A percentile compares a stretch with the other conserved stretches of the same genome.
Evolutionary conservation across 2,797 vertebrate genomes (phyloP).

Genomic region (Champsocephalus gunnari): DNA sequence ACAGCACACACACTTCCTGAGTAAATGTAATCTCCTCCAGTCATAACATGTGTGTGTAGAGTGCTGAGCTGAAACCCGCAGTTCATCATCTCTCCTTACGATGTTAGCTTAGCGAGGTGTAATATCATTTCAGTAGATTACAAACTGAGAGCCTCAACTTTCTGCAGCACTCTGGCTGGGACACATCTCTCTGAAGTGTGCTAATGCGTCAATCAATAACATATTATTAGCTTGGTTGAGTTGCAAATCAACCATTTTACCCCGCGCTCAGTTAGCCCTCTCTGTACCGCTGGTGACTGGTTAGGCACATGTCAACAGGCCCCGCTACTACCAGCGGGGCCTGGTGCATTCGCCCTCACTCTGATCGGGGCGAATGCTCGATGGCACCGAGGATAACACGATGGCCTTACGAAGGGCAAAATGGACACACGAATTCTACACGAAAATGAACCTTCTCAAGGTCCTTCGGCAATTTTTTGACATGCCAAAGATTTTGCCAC

Average conservation of each 20-base stretch:
- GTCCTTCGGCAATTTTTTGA: too few relatives aligned
- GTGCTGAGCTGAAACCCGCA: constrained; percentile 54
- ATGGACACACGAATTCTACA: too few relatives aligned
- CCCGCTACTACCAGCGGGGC: constrained; percentile 32
- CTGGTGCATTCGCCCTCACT: too few relatives aligned
- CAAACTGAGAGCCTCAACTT: constrained; percentile 67
- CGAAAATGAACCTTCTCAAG: too few relatives aligned
- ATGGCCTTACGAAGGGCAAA: too few relatives aligned
- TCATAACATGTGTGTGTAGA: constrained; percentile 60
- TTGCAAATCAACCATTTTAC: constrained; percentile 79
- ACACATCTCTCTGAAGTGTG: constrained; percentile 48
- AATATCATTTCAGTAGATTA: constrained; percentile 74
- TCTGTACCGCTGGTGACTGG: constrained; percentile 71
- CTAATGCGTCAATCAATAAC: constrained; percentile 82
- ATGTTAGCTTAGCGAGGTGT: constrained; percentile 66
- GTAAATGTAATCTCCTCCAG: constrained; percentile 64
- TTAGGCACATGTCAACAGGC: constrained; percentile 73
- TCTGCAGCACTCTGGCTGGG: constrained; percentile 48
- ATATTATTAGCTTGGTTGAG: constrained; percentile 84
- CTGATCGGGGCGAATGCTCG: too few relatives aligned
- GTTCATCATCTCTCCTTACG: constrained; percentile 65
- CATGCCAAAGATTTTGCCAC: too few relatives aligned
- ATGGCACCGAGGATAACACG: too few relatives aligned
- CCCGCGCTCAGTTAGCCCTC: constrained; percentile 77
- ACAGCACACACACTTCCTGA: constrained; percentile 31